These are phyloP conservation scores for Polylopha cassiicola DNA, from an alignment of 2,888 invertebrate species.

Conservation along the genomic window DNA sequence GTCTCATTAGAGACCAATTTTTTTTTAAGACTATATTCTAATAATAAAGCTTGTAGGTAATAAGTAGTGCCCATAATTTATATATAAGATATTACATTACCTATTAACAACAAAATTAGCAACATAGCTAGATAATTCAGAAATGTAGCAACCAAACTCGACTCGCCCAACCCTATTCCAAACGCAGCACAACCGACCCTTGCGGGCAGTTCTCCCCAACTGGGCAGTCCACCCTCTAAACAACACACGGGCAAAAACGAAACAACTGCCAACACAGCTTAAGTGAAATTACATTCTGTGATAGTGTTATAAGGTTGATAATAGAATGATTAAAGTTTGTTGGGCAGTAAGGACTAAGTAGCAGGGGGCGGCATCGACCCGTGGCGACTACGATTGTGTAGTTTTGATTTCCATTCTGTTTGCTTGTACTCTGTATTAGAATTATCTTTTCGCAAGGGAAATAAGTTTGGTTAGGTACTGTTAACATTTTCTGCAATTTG, in stretches of 20 bases:
- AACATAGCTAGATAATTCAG: no score
- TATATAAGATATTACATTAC: no score
- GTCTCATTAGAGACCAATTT: no score
- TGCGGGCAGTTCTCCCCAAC: constrained; percentile 72
- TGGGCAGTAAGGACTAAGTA: constrained; percentile 53
- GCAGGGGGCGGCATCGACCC: constrained; percentile 65
- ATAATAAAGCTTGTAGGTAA: no score
- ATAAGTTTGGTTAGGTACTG: no score
- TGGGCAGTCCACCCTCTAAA: constrained; percentile 72
- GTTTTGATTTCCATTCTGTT: constrained; percentile 60
- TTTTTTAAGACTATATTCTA: no score
- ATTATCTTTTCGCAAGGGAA: constrained; percentile 21
- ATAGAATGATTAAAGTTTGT: constrained; percentile 29
- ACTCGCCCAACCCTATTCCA: constrained; percentile 26
- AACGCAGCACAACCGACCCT: constrained; percentile 66
- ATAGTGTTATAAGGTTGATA: constrained; percentile 13
- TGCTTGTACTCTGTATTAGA: constrained; percentile 19
- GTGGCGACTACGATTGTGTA: constrained; percentile 65
- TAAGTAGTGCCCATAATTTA: no score
- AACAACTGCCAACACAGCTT: constrained; percentile 37
- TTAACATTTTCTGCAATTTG: no score
- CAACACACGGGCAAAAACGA: constrained; percentile 62
- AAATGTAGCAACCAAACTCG: no score
- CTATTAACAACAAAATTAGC: no score
- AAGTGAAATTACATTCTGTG: constrained; percentile 36